Evolutionary conservation across 2,888 invertebrate species (phyloP).

Genomic region (Amiota communis): DNA sequence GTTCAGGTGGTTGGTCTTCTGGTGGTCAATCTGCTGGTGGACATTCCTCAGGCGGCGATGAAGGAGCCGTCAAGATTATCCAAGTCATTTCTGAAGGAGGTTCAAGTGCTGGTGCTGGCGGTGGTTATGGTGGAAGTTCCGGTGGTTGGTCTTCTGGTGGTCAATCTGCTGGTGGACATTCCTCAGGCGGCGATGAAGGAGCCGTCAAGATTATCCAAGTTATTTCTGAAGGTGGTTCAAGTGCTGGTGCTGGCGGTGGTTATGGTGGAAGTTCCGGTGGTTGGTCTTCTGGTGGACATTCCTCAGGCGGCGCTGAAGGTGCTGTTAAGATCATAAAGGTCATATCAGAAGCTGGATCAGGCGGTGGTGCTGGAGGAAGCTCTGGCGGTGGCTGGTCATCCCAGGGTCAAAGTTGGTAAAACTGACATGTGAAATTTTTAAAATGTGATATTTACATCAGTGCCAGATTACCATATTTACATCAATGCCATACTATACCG

Average conservation of each 20-base stretch:
- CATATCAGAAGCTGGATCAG: constrained; percentile 8
- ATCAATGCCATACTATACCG: too few species aligned
- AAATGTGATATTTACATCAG: constrained; percentile 19
- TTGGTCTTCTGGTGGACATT: background rate
- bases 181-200: background rate
- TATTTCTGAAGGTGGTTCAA: constrained; percentile 11
- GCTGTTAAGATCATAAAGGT: constrained; percentile 17
- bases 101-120: constrained; percentile 9
- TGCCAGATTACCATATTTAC: too few species aligned
- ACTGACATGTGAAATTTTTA: background rate
- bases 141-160: constrained; percentile 9
- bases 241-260: background rate
- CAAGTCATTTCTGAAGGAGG: constrained; percentile 11
- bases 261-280: background rate
- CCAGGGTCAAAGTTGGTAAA: constrained; percentile 19
- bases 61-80: constrained; percentile 6
- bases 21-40: constrained; percentile 3
- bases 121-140: background rate
- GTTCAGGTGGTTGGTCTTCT: background rate
- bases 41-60: background rate
- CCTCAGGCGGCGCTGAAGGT: background rate
- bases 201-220: constrained; percentile 17
- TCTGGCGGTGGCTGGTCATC: constrained; percentile 15
- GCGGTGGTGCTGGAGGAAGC: constrained; percentile 1
- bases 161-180: background rate